Evolutionary conservation across 2,113 vertebrate genomes (phyloP).

Genomic region (Rhabdornis inornatus): DNA sequence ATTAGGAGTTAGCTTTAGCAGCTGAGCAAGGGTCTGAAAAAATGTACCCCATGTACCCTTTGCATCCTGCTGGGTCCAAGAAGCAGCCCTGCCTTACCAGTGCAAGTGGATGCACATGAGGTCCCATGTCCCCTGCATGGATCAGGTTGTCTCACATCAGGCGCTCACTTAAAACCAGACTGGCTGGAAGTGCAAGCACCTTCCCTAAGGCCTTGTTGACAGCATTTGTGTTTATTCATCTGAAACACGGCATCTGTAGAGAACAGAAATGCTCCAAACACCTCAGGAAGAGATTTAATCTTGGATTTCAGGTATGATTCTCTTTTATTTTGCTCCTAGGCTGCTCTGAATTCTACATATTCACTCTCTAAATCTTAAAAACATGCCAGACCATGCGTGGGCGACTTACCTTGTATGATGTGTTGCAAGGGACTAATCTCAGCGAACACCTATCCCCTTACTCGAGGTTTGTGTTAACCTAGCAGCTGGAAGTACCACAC

Average conservation of each 20-base stretch:
- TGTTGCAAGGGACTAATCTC: background rate
- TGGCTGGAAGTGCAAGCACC: background rate
- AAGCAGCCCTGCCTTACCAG: rapidly evolving
- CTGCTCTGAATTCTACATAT: background rate
- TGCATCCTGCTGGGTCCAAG: background rate
- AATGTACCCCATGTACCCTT: background rate
- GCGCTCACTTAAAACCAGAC: background rate
- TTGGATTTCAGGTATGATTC: background rate
- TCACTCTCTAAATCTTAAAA: background rate
- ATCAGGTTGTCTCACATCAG: rapidly evolving
- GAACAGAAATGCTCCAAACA: background rate
- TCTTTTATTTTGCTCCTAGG: background rate
- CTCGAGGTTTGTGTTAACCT: background rate
- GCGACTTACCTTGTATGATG: background rate
- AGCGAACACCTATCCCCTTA: rapidly evolving
- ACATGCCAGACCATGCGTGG: rapidly evolving
- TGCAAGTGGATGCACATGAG: rapidly evolving
- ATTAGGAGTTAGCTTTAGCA: background rate
- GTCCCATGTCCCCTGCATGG: rapidly evolving
- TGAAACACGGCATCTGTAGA: background rate
- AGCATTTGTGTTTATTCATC: background rate
- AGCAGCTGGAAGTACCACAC: background rate
- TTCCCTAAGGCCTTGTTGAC: background rate
- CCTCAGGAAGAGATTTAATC: background rate
- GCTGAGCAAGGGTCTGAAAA: background rate